Base-by-base conservation (phyloP, 2,888 invertebrate species). In the Trachelus stipa region DNA sequence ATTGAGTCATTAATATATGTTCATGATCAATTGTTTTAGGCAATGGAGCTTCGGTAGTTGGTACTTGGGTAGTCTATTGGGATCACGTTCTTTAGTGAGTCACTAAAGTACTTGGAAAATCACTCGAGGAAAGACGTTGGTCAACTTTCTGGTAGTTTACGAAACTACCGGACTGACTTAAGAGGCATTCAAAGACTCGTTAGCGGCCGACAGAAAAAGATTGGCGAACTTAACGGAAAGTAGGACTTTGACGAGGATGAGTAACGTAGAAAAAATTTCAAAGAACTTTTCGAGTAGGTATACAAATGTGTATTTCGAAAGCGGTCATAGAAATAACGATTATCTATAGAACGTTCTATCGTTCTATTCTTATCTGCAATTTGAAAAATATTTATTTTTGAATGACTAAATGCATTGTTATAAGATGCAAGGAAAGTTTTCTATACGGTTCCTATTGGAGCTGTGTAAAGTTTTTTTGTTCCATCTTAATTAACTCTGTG, bases 101-200 rank as follows among this genome's bases (percentile, higher is more conserved):
- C 0, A 40, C 15, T 15, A 23, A 56, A 23, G 56, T 23, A 56
- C 23, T 56, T 23, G 1, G 9, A 23, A 56, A 56, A 23, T 56
- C 56, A 56, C 56, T 56, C 23, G 56, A 23, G 56, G 56, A 23
- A 56, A 23, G 23, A 23, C 15, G 56, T 23, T 56, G 56, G 23
- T 56, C 56, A 56, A 56, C 56, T 56, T 56, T 56, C 9, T 23
- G 56, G 56, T 23, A 56, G 56, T 56, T 56, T 23, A 23, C 23
- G 56, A 56, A 56, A 56, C 56, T 56, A 56, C 56, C 56, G 23
- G 56, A 56, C 23, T 23, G 56, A 56, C 56, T 56, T 23, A 56
- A 56, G 71, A 31, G 71, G 71, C 31, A 34, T 34, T 71, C 71
- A 23, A 71, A 71, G 71, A 31, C 71, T 71, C 71, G 71, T 31